A percentile compares a stretch with the other conserved stretches of the same genome.
phyloP scores from a whole-genome alignment of 2,888 invertebrate genomes.

The Sphaeridia pumilis region DNA sequence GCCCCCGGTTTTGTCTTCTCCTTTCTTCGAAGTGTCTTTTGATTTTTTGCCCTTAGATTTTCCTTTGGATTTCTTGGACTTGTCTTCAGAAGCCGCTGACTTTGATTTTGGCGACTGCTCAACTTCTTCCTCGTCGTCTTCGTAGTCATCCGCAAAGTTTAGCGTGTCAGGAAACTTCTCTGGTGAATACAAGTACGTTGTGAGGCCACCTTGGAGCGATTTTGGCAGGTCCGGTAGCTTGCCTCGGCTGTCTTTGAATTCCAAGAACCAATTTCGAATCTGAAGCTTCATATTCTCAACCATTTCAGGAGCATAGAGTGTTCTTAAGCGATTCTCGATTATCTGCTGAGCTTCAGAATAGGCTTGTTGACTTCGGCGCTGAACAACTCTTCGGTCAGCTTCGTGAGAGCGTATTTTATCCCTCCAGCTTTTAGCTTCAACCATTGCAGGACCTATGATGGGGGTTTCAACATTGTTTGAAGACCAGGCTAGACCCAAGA shows the following conservation, averaged over 20 bases:
- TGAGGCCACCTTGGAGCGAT: slow-evolving; percentile 63
- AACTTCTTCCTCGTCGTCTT: slow-evolving; percentile 40
- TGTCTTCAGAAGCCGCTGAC: neutral
- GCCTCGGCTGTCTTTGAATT: slow-evolving; percentile 53
- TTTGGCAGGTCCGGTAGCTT: slow-evolving; percentile 85
- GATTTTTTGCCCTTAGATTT: slow-evolving; percentile 46
- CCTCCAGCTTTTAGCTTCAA: slow-evolving; percentile 7
- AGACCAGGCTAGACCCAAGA: slow-evolving; percentile 32
- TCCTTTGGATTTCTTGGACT: slow-evolving; percentile 39
- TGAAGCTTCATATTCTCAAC: slow-evolving; percentile 78
- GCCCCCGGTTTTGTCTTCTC: slow-evolving; percentile 47
- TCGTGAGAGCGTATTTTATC: slow-evolving; percentile 39
- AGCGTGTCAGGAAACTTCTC: slow-evolving; percentile 18
- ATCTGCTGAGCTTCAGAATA: slow-evolving; percentile 55
- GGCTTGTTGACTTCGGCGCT: slow-evolving; percentile 54
- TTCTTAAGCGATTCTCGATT: slow-evolving; percentile 50
- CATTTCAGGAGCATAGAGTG: slow-evolving; percentile 60
- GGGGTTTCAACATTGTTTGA: slow-evolving; percentile 6
- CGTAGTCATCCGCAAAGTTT: slow-evolving; percentile 5
- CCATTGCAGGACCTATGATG: slow-evolving; percentile 5
- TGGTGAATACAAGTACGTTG: slow-evolving; percentile 62
- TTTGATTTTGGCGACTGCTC: slow-evolving; percentile 40
- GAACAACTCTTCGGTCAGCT: slow-evolving; percentile 51
- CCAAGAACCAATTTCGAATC: slow-evolving; percentile 74
- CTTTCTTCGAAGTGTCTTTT: slow-evolving; percentile 44